Conservation (phyloP, 2,113 vertebrate genomes). For the Archocentrus centrarchus region DNA sequence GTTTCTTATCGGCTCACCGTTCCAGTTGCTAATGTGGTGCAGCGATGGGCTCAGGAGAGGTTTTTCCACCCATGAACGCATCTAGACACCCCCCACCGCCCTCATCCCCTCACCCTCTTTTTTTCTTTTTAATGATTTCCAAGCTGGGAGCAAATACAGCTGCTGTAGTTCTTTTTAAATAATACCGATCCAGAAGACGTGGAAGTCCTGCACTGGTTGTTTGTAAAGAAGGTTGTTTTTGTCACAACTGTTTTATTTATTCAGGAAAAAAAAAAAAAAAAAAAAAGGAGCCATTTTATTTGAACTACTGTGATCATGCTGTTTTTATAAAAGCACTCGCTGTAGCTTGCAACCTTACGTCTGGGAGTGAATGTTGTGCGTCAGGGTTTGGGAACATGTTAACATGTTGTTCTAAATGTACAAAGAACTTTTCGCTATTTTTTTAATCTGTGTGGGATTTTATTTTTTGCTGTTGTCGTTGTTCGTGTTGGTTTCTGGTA, state of each 20-base stretch:
- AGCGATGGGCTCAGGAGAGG: slow-evolving; percentile 21
- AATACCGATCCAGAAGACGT: slow-evolving; percentile 22
- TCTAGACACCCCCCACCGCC: slow-evolving; percentile 19
- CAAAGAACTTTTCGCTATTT: slow-evolving; percentile 73
- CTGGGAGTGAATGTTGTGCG: slow-evolving; percentile 46
- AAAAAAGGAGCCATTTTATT: slow-evolving; percentile 68
- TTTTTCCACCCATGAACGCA: slow-evolving; percentile 50
- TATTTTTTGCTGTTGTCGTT: slow-evolving; percentile 20
- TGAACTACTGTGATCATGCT: slow-evolving; percentile 71
- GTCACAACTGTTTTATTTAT: slow-evolving; percentile 72
- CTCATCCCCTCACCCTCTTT: not conserved
- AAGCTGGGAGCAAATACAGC: slow-evolving; percentile 45
- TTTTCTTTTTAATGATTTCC: not conserved
- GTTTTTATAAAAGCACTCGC: slow-evolving; percentile 74
- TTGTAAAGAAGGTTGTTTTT: slow-evolving; percentile 51
- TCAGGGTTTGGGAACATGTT: slow-evolving; percentile 46
- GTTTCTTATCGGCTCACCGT: slow-evolving; percentile 34
- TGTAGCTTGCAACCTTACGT: slow-evolving; percentile 68
- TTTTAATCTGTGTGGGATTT: slow-evolving; percentile 70
- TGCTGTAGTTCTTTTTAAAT: slow-evolving; percentile 48
- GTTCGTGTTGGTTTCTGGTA: slow-evolving; percentile 61
- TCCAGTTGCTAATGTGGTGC: slow-evolving; percentile 24
- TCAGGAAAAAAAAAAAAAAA: slow-evolving; percentile 8
- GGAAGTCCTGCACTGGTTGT: slow-evolving; percentile 21
- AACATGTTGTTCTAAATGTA: slow-evolving; percentile 57